Evolutionary conservation across 2,888 invertebrate genomes (phyloP), one percentile per base, ranked within the genome.

Genomic region (Vanessa cardui): DNA sequence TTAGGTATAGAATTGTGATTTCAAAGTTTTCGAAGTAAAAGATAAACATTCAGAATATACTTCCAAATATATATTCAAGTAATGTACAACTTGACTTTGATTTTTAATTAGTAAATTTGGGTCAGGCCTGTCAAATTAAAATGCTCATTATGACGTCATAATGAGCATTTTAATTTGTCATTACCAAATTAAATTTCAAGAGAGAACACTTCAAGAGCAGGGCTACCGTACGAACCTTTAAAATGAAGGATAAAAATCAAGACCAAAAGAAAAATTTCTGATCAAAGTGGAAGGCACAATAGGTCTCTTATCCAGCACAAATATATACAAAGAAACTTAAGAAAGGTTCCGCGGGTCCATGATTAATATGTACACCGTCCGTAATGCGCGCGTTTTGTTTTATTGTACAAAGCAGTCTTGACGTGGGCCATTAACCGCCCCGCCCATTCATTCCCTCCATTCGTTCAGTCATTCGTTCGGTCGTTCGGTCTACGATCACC

Each of bases 321-420:
- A 50, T 52, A 52, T 46, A 54, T 33, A 61, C 20, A 47, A 74
- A 67, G 72, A 71, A 73, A 74, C 70, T 70, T 70, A 69, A 73
- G 70, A 70, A 72, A 73, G 75, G 68, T 21, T 60, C 60, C 45
- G 61, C 76, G 76, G 76, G 73, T 74, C 75, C 79, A 78, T 79
- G 82, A 83, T 81, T 81, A 82, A 81, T 82, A 79, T 79, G 80
- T 77, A 78, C 80, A 77, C 75, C 69, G 74, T 68, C 78, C 71
- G 81, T 85, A 86, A 87, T 85, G 83, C 81, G 75, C 71, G 81
- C 83, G 82, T 88, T 88, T 87, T 88, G 88, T 90, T 88, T 88
- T 85, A 85, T 82, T 78, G 80, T 79, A 78, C 81, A 83, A 83
- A 84, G 77, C 81, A 84, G 85, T 81, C 83, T 82, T 88, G 86